Evolutionary conservation across 1,140 invertebrate genomes (phyloP).

Genomic region (Drosophila auraria): DNA sequence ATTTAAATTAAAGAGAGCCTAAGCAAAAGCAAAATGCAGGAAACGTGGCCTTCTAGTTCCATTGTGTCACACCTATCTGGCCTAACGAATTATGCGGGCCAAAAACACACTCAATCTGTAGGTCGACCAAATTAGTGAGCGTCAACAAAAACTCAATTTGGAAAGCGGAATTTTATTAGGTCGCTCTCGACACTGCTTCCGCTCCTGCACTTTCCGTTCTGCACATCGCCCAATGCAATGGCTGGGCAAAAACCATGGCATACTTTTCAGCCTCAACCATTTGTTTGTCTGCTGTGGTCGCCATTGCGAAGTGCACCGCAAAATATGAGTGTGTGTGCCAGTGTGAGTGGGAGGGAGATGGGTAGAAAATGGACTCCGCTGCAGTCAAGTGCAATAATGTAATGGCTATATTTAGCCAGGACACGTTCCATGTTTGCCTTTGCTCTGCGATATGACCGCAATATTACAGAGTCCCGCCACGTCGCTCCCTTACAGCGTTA

Average conservation of each 20-base stretch:
- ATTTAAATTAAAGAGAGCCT: background rate
- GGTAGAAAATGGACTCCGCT: constrained; percentile 62
- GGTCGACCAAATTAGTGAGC: constrained; percentile 32
- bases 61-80: background rate
- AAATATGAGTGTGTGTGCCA: constrained; percentile 20
- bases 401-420: constrained; percentile 63
- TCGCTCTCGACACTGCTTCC: constrained; percentile 10
- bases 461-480: constrained; percentile 56
- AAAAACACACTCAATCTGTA: constrained; percentile 24
- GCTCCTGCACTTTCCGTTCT: background rate
- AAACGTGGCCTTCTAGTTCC: background rate
- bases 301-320: constrained; percentile 44
- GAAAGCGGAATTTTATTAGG: constrained; percentile 47
- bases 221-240: background rate
- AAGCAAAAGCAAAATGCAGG: background rate
- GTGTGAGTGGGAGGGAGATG: background rate
- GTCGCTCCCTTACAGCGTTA: constrained; percentile 44
- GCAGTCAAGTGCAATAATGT: constrained; percentile 79
- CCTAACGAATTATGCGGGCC: constrained; percentile 9
- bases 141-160: constrained; percentile 54
- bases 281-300: constrained; percentile 57
- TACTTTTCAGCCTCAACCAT: constrained; percentile 50
- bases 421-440: constrained; percentile 43
- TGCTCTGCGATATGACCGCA: constrained; percentile 52
- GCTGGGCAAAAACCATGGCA: constrained; percentile 31